Percentiles rank a stretch among this genome's conserved stretches.
phyloP scores from a whole-genome alignment of 2,888 invertebrate species.

The Incurvaria masculella region DNA sequence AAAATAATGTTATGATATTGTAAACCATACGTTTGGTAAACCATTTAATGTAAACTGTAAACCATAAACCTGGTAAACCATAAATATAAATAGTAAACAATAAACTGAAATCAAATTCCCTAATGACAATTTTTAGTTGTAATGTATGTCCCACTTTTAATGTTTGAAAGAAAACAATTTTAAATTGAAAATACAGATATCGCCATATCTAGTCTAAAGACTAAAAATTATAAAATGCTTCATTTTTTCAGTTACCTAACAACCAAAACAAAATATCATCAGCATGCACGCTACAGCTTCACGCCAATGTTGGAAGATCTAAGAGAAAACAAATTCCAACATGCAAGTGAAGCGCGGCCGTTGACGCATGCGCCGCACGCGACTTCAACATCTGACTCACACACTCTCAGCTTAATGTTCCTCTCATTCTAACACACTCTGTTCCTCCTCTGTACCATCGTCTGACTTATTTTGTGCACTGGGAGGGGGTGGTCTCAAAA shows the following conservation, averaged over 20 bases:
- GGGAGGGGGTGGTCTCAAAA: conserved; percentile 30
- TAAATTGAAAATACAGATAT: too few relatives aligned
- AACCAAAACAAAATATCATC: background rate
- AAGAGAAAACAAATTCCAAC: background rate
- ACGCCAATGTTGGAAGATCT: background rate
- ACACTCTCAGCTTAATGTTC: background rate
- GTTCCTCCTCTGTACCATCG: background rate
- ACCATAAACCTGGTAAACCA: too few relatives aligned
- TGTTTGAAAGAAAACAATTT: too few relatives aligned
- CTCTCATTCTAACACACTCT: background rate
- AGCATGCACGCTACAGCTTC: background rate
- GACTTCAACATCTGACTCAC: background rate
- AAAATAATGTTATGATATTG: too few relatives aligned
- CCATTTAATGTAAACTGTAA: too few relatives aligned
- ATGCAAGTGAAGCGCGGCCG: background rate
- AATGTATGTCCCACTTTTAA: too few relatives aligned
- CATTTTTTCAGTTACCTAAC: background rate
- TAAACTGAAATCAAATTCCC: too few relatives aligned
- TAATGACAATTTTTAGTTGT: too few relatives aligned
- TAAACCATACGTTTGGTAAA: too few relatives aligned
- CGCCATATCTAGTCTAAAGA: too few relatives aligned
- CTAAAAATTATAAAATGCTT: too few relatives aligned
- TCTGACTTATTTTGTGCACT: background rate
- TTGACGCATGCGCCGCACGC: background rate
- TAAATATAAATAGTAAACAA: too few relatives aligned